A percentile compares a stretch with the other conserved stretches of the same genome.
Evolutionary conservation across 2,888 invertebrate species (phyloP).

Genomic region (Antitype chi): DNA sequence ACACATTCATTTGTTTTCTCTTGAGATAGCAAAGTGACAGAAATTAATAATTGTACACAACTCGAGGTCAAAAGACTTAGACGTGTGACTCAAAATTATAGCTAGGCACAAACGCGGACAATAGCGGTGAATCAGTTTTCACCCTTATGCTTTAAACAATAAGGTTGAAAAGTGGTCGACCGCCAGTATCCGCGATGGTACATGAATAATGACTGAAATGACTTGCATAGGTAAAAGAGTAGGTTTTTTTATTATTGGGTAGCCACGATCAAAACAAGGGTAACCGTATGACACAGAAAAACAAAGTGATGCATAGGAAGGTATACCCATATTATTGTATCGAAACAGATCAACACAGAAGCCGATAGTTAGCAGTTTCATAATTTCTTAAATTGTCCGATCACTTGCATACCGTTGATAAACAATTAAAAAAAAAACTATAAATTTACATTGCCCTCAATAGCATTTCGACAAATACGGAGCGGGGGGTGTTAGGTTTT

Average conservation of each 20-base stretch:
- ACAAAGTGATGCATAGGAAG: not conserved
- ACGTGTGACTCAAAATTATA: not conserved
- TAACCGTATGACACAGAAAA: not conserved
- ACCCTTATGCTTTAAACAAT: too few relatives aligned
- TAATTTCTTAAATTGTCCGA: not conserved
- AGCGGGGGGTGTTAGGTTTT: too few relatives aligned
- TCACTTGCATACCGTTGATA: not conserved
- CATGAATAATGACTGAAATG: not conserved
- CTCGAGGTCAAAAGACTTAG: not conserved
- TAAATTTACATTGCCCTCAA: too few relatives aligned
- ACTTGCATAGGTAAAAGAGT: not conserved
- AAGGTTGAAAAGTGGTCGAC: too few relatives aligned
- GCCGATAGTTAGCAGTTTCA: not conserved
- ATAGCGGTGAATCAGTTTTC: too few relatives aligned
- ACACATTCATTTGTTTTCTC: too few relatives aligned
- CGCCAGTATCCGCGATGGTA: not conserved
- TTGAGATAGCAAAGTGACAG: not conserved
- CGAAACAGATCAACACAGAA: not conserved
- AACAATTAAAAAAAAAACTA: too few relatives aligned
- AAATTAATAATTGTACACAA: not conserved
- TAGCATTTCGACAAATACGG: too few relatives aligned
- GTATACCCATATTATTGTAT: not conserved
- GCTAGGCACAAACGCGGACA: not conserved
- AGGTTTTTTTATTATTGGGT: not conserved
- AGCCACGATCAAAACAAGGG: not conserved